Conservation (phyloP, 2,797 vertebrate genomes). For the Adelosebastes latens region DNA sequence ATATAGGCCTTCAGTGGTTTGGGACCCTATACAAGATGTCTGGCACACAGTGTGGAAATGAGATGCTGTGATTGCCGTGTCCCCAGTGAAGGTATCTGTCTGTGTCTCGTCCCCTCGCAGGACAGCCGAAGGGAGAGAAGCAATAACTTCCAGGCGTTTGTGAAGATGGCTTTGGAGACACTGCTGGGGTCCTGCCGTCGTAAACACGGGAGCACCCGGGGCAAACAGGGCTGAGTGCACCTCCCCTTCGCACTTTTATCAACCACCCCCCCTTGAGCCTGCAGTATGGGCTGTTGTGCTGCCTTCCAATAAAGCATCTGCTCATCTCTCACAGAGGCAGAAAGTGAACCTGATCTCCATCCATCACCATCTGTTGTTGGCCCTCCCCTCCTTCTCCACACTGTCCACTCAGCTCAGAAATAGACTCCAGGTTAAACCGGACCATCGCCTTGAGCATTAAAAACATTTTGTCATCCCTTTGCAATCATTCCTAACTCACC, state of each 20-base stretch:
- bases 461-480: constrained; percentile 21
- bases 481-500: constrained; percentile 22
- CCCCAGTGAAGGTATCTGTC: constrained; percentile 76
- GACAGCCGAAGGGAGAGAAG: constrained; percentile 90
- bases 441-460: constrained; percentile 35
- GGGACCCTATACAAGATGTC: background rate
- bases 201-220: constrained; percentile 70
- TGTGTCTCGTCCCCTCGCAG: constrained; percentile 74
- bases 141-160: constrained; percentile 87
- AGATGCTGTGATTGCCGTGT: constrained; percentile 46
- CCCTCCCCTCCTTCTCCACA: constrained; percentile 4
- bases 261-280: constrained; percentile 13
- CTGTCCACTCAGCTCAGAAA: constrained; percentile 48
- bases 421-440: constrained; percentile 39
- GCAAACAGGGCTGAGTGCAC: constrained; percentile 74
- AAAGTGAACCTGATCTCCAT: constrained; percentile 65
- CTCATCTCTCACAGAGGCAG: constrained; percentile 54
- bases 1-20: background rate
- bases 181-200: constrained; percentile 84
- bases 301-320: constrained; percentile 52
- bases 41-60: constrained; percentile 1
- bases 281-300: constrained; percentile 45
- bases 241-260: background rate
- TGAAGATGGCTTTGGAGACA: constrained; percentile 87
- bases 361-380: constrained; percentile 63